Conservation (phyloP, 2,797 vertebrate genomes). For the Eulemur rubriventer region DNA sequence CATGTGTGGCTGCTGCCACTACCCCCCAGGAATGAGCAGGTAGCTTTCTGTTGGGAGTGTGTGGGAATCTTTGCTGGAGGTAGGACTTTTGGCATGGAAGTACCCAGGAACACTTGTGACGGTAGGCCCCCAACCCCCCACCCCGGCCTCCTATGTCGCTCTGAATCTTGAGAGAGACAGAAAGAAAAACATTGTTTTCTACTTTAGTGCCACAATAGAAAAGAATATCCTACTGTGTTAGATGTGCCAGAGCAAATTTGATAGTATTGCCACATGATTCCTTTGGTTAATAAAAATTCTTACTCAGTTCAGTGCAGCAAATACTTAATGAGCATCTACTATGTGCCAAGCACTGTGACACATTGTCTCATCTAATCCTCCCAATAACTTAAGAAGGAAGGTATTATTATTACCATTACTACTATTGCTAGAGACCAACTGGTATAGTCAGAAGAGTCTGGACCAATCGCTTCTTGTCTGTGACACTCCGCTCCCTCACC, state of each 20-base stretch:
- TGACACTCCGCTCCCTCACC: neutral
- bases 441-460: neutral
- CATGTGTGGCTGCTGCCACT: neutral
- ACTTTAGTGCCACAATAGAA: neutral
- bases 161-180: neutral
- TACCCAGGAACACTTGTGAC: neutral
- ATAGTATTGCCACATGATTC: neutral
- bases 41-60: rapidly evolving
- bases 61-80: neutral
- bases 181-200: neutral
- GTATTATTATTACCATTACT: neutral
- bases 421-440: neutral
- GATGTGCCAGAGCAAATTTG: neutral
- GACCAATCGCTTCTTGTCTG: neutral
- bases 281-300: neutral
- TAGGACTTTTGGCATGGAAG: neutral
- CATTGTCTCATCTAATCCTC: neutral
- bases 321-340: neutral
- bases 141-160: neutral
- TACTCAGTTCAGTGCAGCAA: neutral
- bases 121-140: rapidly evolving
- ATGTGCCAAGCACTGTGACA: neutral
- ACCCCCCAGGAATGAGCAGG: neutral
- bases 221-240: too few relatives aligned
- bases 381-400: neutral